Conservation (phyloP, 2,113 vertebrate species). For the Heterotilapia buettikoferi region DNA sequence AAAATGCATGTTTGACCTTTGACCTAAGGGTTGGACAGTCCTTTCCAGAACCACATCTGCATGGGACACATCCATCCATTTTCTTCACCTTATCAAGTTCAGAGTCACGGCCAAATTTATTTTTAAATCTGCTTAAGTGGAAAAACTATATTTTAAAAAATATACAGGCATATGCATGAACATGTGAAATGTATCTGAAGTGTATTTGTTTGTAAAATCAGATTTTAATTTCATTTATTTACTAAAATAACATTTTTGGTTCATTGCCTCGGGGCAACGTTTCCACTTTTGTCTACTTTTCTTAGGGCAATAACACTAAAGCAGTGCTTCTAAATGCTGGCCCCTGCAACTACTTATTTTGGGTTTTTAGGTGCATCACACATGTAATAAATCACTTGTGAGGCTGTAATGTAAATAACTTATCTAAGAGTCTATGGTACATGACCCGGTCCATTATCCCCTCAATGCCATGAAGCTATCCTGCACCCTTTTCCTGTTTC, state of each 20-base stretch:
- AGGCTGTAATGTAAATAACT: background rate
- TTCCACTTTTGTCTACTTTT: background rate
- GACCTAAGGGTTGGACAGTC: background rate
- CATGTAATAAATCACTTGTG: background rate
- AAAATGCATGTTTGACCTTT: background rate
- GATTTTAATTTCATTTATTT: background rate
- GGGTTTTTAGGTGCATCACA: background rate
- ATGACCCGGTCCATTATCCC: background rate
- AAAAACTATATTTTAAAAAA: background rate
- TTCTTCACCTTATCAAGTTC: background rate
- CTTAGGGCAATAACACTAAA: background rate
- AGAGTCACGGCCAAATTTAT: background rate
- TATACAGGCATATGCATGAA: background rate
- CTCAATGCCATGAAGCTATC: background rate
- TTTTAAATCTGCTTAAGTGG: background rate
- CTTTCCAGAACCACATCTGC: fast-evolving
- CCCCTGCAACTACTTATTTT: fast-evolving
- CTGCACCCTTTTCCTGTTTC: background rate
- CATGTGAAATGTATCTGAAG: background rate
- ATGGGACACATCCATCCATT: background rate
- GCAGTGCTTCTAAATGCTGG: background rate
- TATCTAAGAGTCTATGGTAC: fast-evolving
- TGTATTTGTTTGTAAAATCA: background rate
- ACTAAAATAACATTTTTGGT: background rate
- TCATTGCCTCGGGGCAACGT: background rate